Base-by-base conservation (phyloP, 2,888 invertebrate species). In the Chorisops tibialis region DNA sequence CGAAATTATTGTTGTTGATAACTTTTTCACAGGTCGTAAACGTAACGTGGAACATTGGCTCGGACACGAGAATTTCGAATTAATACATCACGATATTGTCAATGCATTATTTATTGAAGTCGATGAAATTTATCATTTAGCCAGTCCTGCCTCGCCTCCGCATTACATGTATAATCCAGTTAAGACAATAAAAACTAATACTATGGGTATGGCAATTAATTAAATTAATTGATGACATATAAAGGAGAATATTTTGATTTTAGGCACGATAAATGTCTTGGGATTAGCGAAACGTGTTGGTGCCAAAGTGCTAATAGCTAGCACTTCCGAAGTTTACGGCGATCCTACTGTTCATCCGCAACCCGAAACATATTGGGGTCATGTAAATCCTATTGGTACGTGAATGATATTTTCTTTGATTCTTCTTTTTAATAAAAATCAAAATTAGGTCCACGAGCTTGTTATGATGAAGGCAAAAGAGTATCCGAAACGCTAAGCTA, bases 81-180 rank as follows among this genome's bases (percentile, higher is more conserved):
- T 99, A 68, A 93, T 99, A 51, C 96, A 98, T 79, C 98, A 99
- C 78, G 99, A 99, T 73, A 96, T 99, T 71, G 97, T 99, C 1
- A 96, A 98, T 79, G 94, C 98, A 18, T 81, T 99, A 47, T 98
- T 91, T 78, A 89, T 98, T 66, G 99, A 99, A 85, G 96, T 97
- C 58, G 91, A 92, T 78, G 91, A 99, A 81, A 97, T 99, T 72
- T 99, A 98, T 78, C 98, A 99, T 77, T 82, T 99, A 73, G 99
- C 99, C 16, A 97, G 97, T 74, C 99, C 99, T 9, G 99, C 99
- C 1, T 96, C 96, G 69, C 99, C 99, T 19, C 97, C 96, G 0
- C 98, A 99, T 81, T 99, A 99, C 75, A 99, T 99, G 99, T 90
- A 92, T 74, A 99, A 99, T 82, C 98, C 99, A 30, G 97, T 99